Conservation (phyloP, 2,888 invertebrate species). For the Cylindroiulus punctatus region DNA sequence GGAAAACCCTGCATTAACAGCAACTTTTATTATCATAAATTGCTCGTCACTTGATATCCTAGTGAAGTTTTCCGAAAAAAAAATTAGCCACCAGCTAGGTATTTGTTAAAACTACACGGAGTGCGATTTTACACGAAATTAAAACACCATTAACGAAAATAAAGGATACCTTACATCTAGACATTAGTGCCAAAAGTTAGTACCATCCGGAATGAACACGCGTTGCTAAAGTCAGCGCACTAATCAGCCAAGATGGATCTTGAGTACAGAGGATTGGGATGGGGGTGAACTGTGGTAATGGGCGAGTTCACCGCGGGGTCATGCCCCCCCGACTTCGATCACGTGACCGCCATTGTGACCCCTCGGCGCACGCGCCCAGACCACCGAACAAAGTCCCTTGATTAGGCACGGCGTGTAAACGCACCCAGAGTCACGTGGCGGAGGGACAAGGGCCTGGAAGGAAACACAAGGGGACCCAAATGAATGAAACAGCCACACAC, state of each 20-base stretch:
- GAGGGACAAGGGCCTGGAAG: constrained; percentile 12
- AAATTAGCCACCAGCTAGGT: too few relatives aligned
- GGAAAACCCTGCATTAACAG: too few relatives aligned
- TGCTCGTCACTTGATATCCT: too few relatives aligned
- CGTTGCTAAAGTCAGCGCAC: not conserved
- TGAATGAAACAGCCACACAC: constrained; percentile 1
- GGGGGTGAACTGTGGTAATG: not conserved
- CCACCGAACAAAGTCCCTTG: constrained; percentile 35
- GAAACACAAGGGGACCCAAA: not conserved
- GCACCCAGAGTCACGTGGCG: not conserved
- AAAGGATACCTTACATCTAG: too few relatives aligned
- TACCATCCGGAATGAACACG: too few relatives aligned
- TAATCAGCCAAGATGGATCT: not conserved
- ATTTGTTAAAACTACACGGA: not conserved
- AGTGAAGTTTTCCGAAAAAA: too few relatives aligned
- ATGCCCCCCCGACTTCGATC: not conserved
- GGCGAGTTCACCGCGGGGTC: not conserved
- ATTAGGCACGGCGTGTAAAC: not conserved
- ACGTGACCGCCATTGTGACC: not conserved
- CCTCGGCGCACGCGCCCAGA: constrained; percentile 22
- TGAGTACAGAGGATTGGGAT: not conserved
- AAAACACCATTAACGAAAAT: too few relatives aligned
- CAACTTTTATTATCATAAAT: too few relatives aligned
- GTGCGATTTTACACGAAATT: not conserved
- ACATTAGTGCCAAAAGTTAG: too few relatives aligned